Evolutionary conservation across 2,113 vertebrate genomes (phyloP), one percentile per base, ranked within the genome.

Genomic region (Cyphomyrus discorhynchus): DNA sequence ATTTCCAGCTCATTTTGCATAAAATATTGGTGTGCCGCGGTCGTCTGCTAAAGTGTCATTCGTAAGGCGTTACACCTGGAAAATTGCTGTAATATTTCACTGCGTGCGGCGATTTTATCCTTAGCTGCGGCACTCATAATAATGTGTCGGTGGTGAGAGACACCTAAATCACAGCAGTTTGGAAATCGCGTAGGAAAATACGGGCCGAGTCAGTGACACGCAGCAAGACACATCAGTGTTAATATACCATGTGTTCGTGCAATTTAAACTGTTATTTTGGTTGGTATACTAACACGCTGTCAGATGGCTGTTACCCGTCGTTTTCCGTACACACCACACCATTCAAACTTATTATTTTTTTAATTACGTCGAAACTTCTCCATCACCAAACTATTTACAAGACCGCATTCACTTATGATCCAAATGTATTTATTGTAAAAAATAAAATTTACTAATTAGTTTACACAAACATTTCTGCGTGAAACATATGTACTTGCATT

Each of bases 1-100:
- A 86, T 86, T 86, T 87, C 85, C 49, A 88, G n/a, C 31, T 88
- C n/a, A 74, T 88, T 88, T 70, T 74, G 62, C 62, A 88, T 70
- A 70, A 46, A 70, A 88, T 70, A 88, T 49, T 27, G n/a, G 11
- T 24, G 17, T 9, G 35, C 31, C 35, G 21, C 31, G 15, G 39
- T n/a, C 39, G 56, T 39, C n/a, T 56, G 10, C 31, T 56, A 87
- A 56, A 31, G 52, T 87, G n/a, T 56, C 87, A 45, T 74, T 70
- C 21, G 10, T 70, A 74, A 88, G 42, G 21, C 66, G 10, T 88
- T 49, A 42, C 88, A 74, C 62, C 24, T 74, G 88, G 45, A 88
- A 88, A 74, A 88, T 49, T 17, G 24, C 88, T 74, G 88, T 9
- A 49, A 74, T 74, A 49, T 87, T 35, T 53, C 49, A 53, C 24